phyloP scores from a whole-genome alignment of 2,113 vertebrate genomes.

The Falco punctatus region DNA sequence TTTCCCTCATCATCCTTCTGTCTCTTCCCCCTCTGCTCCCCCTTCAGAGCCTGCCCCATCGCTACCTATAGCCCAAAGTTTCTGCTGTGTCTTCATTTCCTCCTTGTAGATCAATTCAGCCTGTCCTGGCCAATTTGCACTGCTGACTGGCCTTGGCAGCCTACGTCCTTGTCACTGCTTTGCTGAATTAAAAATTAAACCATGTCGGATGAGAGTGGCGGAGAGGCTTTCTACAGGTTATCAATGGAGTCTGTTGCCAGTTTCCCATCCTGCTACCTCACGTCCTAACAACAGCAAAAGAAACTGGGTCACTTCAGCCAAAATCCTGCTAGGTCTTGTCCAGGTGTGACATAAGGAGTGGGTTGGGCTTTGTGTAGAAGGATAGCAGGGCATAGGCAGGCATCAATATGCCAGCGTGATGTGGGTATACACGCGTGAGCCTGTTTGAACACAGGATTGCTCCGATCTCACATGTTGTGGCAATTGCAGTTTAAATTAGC shows the following conservation, averaged over 20 bases:
- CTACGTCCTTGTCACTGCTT: constrained; percentile 56
- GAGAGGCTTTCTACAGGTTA: constrained; percentile 38
- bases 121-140: constrained; percentile 59
- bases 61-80: background rate
- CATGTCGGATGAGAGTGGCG: background rate
- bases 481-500: background rate
- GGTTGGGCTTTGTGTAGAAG: background rate
- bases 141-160: constrained; percentile 45
- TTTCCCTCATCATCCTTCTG: background rate
- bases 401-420: background rate
- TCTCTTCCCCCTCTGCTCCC: background rate
- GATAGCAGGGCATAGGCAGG: background rate
- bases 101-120: constrained; percentile 62
- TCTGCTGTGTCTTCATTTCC: constrained; percentile 67
- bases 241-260: background rate
- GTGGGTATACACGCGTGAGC: background rate
- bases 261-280: background rate
- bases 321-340: background rate
- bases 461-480: fast-evolving
- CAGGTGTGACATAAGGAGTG: background rate
- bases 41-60: background rate
- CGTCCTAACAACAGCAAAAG: background rate
- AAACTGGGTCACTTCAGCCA: background rate
- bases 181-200: constrained; percentile 71
- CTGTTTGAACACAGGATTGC: background rate